Conservation (phyloP, 2,797 vertebrate species). For the Rhinichthys osculus region DNA sequence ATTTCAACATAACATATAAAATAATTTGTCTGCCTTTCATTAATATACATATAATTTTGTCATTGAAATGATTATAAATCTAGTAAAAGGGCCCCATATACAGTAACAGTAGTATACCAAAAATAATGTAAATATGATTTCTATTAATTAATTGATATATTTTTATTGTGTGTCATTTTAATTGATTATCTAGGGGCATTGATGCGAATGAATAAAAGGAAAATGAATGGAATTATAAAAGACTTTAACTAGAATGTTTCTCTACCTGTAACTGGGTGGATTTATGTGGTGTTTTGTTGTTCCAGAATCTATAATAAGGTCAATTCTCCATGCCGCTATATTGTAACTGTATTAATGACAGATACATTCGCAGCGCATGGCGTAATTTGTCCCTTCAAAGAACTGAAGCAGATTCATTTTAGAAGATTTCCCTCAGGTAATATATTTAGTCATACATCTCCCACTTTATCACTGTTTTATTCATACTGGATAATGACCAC, state of each 20-base stretch:
- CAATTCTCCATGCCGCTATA: neutral
- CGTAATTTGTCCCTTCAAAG: slow-evolving; percentile 24
- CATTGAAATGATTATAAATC: neutral
- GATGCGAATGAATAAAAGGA: neutral
- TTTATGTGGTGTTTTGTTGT: slow-evolving; percentile 4
- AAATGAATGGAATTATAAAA: neutral
- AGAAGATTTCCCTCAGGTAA: slow-evolving; percentile 37
- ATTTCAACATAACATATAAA: neutral
- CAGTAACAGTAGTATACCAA: slow-evolving; percentile 34
- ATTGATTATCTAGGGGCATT: neutral
- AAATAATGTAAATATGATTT: slow-evolving; percentile 45
- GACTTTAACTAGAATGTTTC: slow-evolving; percentile 20
- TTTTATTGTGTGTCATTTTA: slow-evolving; percentile 16
- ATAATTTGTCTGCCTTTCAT: slow-evolving; percentile 4
- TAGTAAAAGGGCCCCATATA: slow-evolving; percentile 31
- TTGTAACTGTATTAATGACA: slow-evolving; percentile 2
- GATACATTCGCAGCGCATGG: slow-evolving; percentile 42
- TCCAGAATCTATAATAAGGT: slow-evolving; percentile 9
- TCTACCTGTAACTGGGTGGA: neutral
- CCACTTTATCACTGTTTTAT: slow-evolving; percentile 50
- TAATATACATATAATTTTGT: neutral
- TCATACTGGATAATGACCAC: slow-evolving; percentile 23
- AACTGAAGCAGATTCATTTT: slow-evolving; percentile 14
- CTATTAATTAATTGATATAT: slow-evolving; percentile 27
- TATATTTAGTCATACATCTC: slow-evolving; percentile 25